Evolutionary conservation across 2,113 vertebrate species (phyloP).

Genomic region (Arenaria interpres): DNA sequence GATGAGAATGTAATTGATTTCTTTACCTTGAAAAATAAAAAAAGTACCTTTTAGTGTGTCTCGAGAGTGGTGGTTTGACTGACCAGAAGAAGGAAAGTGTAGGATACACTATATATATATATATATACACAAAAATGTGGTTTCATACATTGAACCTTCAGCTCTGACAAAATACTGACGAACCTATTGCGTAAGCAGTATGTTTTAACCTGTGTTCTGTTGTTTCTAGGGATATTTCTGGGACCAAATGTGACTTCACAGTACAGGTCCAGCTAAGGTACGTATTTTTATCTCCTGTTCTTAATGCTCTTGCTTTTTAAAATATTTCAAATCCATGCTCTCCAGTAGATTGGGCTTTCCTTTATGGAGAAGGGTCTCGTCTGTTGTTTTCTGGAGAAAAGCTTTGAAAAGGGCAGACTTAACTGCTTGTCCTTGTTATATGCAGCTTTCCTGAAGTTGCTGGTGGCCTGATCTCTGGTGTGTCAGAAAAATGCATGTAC

Average conservation of each 20-base stretch:
- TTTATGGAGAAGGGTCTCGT: neutral
- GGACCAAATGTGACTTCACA: constrained; percentile 99
- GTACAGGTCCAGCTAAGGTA: constrained; percentile 99
- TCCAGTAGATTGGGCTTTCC: neutral
- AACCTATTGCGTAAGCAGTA: neutral
- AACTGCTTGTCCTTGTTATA: neutral
- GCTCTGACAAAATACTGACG: neutral
- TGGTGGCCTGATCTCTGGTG: fast-evolving
- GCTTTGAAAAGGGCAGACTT: neutral
- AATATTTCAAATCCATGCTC: neutral
- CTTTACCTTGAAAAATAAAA: neutral
- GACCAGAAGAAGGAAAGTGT: neutral
- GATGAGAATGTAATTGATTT: neutral
- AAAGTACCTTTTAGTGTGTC: neutral
- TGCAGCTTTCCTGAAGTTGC: neutral
- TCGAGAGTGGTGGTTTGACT: neutral
- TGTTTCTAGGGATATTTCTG: constrained; percentile 94
- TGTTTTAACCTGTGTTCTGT: neutral
- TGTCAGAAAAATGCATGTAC: neutral
- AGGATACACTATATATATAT: fast-evolving
- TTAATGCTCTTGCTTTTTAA: neutral
- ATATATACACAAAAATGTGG: fast-evolving
- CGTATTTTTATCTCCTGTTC: neutral
- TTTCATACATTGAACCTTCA: neutral
- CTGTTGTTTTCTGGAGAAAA: neutral